A percentile compares a stretch with the other conserved stretches of the same genome.
Evolutionary conservation across 2,888 invertebrate genomes (phyloP).

Genomic region (Coelopa pilipes): DNA sequence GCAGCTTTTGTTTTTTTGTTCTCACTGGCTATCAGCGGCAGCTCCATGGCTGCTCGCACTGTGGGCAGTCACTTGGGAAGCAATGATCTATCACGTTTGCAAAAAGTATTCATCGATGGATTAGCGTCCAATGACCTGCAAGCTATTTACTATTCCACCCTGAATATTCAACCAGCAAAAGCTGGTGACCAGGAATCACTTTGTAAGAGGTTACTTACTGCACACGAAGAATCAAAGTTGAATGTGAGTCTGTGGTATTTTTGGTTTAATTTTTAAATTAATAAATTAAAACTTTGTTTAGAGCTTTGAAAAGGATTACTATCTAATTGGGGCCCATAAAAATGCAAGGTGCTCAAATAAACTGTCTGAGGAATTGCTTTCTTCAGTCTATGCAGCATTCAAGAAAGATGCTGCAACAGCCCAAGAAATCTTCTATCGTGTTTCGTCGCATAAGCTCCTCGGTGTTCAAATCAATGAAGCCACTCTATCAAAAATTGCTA

Average conservation of each 20-base stretch:
- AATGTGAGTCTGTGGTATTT: conserved; percentile 66
- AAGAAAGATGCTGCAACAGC: conserved; percentile 75
- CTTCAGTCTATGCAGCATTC: conserved; percentile 71
- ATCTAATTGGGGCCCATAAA: conserved; percentile 74
- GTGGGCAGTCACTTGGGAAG: conserved; percentile 61
- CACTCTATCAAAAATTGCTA: conserved; percentile 76
- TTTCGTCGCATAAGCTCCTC: conserved; percentile 75
- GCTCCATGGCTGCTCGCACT: conserved; percentile 51
- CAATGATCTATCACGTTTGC: conserved; percentile 61
- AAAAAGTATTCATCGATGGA: conserved; percentile 66
- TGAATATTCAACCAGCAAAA: conserved; percentile 77
- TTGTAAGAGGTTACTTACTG: conserved; percentile 67
- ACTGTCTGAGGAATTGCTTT: conserved; percentile 68
- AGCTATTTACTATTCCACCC: conserved; percentile 77
- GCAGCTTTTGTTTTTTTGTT: conserved; percentile 24
- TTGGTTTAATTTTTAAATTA: conserved; percentile 3
- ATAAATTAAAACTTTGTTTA: conserved; percentile 45
- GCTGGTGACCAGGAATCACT: conserved; percentile 69
- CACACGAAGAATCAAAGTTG: conserved; percentile 62
- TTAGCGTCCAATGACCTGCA: conserved; percentile 73
- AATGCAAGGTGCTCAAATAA: conserved; percentile 70
- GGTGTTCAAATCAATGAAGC: conserved; percentile 75
- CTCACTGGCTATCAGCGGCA: conserved; percentile 44
- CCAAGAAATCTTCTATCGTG: conserved; percentile 79
- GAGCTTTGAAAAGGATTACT: conserved; percentile 72